Conservation (phyloP, 2,888 invertebrate species). For the Ephialtes manifestator region DNA sequence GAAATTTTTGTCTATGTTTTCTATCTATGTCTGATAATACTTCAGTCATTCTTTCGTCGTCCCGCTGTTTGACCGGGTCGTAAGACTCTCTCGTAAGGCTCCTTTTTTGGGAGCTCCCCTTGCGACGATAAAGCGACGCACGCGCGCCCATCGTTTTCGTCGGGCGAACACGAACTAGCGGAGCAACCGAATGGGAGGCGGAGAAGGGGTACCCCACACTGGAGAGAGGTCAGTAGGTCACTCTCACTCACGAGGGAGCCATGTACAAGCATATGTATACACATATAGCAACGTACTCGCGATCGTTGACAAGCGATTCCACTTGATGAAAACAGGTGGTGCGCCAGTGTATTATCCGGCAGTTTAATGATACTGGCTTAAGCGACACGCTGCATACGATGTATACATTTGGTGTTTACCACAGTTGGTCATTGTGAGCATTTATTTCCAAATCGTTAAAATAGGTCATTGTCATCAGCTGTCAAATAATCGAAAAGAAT, state of each 20-base stretch:
- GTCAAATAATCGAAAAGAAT: background rate
- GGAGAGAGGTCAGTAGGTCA: conserved; percentile 84
- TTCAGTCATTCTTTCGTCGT: background rate
- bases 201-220: conserved; percentile 40
- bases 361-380: background rate
- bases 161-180: conserved; percentile 13
- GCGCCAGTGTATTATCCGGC: conserved; percentile 54
- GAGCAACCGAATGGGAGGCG: conserved; percentile 22
- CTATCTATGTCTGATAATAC: background rate
- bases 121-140: conserved; percentile 22
- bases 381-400: background rate
- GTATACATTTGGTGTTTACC: background rate
- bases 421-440: background rate
- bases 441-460: background rate
- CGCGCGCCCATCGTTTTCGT: conserved; percentile 30
- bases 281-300: conserved; percentile 28
- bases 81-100: background rate
- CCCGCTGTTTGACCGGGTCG: background rate
- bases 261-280: conserved; percentile 47
- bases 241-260: conserved; percentile 80
- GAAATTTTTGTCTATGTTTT: too few relatives aligned
- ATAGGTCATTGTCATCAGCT: background rate
- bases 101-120: conserved; percentile 38
- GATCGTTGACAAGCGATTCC: conserved; percentile 58
- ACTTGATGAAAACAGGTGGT: conserved; percentile 71